phyloP scores from a whole-genome alignment of 1,140 invertebrate genomes.

The Meloidogyne chitwoodi region DNA sequence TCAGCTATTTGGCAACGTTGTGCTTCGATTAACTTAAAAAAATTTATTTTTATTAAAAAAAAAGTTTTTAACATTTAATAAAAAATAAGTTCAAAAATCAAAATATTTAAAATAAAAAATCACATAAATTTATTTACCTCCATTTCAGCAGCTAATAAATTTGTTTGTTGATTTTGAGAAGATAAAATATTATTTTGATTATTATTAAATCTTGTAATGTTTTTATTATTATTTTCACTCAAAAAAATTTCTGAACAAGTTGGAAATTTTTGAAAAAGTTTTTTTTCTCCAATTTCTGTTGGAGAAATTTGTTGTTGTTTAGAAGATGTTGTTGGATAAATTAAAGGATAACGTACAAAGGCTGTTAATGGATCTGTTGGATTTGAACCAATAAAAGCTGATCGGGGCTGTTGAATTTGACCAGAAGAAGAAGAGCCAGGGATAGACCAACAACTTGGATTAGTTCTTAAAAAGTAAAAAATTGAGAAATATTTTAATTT shows the following conservation, averaged over 20 bases:
- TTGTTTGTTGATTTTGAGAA: neutral
- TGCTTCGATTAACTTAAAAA: slow-evolving; percentile 36
- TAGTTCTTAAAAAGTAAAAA: slow-evolving; percentile 7
- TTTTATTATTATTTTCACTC: neutral
- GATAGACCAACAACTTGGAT: slow-evolving; percentile 20
- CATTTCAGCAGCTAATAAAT: slow-evolving; percentile 12
- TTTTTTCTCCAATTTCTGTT: neutral
- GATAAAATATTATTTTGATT: neutral
- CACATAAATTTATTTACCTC: neutral
- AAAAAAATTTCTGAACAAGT: neutral
- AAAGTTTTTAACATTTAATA: neutral
- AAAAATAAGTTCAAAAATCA: no score
- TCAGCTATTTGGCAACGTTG: slow-evolving; percentile 35
- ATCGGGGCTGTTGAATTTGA: neutral
- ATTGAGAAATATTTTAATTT: neutral
- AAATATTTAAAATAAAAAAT: no score
- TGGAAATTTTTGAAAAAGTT: slow-evolving; percentile 3
- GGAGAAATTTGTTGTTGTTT: neutral
- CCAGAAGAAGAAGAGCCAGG: slow-evolving; percentile 7
- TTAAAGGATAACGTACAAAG: slow-evolving; percentile 8
- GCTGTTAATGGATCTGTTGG: slow-evolving; percentile 2
- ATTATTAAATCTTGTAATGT: neutral
- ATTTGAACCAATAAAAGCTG: neutral
- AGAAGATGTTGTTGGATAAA: neutral
- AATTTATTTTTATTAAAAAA: slow-evolving; percentile 3